Conservation (phyloP, 2,888 invertebrate species). For the Diachrysia chrysitis region DNA sequence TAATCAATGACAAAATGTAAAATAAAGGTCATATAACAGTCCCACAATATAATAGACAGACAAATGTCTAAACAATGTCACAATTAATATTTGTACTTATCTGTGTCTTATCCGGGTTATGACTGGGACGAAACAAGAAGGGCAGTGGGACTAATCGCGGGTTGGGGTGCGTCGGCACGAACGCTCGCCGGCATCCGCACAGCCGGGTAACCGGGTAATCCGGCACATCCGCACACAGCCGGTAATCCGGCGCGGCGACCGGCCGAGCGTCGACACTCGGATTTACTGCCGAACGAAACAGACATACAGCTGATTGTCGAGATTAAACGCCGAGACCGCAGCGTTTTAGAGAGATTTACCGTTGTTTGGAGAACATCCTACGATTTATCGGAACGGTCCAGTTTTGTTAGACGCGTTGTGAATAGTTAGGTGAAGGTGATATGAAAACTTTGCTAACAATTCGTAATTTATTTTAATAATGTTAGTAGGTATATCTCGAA, state of each 20-base stretch:
- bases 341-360: constrained; percentile 73
- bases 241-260: constrained; percentile 69
- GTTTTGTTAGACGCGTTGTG: constrained; percentile 4
- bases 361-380: constrained; percentile 55
- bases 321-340: constrained; percentile 75
- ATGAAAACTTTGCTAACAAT: background rate
- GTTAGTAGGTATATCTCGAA: too few relatives aligned
- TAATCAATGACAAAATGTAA: constrained; percentile 15
- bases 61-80: constrained; percentile 49
- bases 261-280: constrained; percentile 70
- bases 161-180: constrained; percentile 82
- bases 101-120: constrained; percentile 69
- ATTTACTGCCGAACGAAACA: constrained; percentile 83
- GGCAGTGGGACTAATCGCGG: constrained; percentile 83
- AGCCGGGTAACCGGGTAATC: constrained; percentile 56
- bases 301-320: constrained; percentile 80
- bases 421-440: background rate
- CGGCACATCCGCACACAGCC: constrained; percentile 74
- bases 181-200: constrained; percentile 70
- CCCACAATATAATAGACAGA: constrained; percentile 15
- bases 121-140: constrained; percentile 73
- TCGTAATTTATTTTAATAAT: background rate
- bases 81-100: constrained; percentile 73
- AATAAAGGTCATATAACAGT: constrained; percentile 14
- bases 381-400: constrained; percentile 34